phyloP scores from a whole-genome alignment of 2,888 invertebrate species.

The Drosophila pseudotalamancana region DNA sequence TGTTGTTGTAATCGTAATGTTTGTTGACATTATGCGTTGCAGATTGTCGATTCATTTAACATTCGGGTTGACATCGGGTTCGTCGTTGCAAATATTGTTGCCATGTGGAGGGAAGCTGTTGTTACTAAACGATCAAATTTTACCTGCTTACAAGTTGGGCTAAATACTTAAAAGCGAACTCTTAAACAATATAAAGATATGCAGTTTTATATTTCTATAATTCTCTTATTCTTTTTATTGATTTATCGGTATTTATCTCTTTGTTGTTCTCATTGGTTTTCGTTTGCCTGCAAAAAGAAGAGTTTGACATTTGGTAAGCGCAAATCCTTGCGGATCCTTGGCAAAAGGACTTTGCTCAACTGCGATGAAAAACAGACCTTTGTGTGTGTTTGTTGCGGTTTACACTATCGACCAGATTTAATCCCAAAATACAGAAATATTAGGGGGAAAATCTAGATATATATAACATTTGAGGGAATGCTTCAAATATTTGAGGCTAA shows the following conservation, averaged over 20 bases:
- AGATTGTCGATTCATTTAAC: conserved; percentile 27
- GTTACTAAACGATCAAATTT: conserved; percentile 68
- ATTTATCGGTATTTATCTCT: conserved; percentile 38
- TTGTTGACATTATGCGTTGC: conserved; percentile 34
- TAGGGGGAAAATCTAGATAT: background rate
- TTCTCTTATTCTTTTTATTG: conserved; percentile 35
- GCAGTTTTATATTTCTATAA: conserved; percentile 58
- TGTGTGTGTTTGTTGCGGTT: conserved; percentile 34
- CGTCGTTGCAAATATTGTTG: conserved; percentile 20
- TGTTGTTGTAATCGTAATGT: conserved; percentile 6
- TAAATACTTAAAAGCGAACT: conserved; percentile 66
- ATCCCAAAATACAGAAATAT: conserved; percentile 14
- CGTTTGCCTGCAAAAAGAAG: conserved; percentile 47
- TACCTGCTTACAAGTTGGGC: conserved; percentile 71
- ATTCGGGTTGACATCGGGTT: conserved; percentile 4
- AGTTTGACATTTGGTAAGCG: conserved; percentile 24
- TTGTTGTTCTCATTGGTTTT: conserved; percentile 18
- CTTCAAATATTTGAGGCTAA: background rate
- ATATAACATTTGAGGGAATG: background rate
- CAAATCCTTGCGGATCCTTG: conserved; percentile 19
- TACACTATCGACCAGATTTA: conserved; percentile 23
- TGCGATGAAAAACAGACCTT: conserved; percentile 42
- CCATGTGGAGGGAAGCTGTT: conserved; percentile 78
- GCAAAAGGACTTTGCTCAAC: conserved; percentile 20
- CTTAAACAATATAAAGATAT: conserved; percentile 65